phyloP scores from a whole-genome alignment of 2,113 vertebrate species.

The Grus americana region DNA sequence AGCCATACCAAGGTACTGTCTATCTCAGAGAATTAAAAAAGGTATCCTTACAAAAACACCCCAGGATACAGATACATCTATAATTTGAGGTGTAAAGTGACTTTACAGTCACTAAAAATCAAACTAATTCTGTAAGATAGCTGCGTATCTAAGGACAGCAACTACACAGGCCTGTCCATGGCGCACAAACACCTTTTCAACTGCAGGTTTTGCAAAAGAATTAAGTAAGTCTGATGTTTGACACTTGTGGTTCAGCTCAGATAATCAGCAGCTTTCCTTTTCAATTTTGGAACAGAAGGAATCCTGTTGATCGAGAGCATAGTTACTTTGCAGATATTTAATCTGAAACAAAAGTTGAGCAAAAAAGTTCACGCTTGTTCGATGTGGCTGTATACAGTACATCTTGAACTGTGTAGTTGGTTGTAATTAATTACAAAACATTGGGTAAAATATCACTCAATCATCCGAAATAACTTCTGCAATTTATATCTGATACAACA shows the following conservation, averaged over 20 bases:
- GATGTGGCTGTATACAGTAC: background rate
- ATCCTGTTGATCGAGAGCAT: background rate
- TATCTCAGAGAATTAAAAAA: background rate
- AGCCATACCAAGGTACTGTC: background rate
- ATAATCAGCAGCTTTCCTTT: background rate
- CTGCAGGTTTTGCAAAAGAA: background rate
- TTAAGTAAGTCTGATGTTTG: background rate
- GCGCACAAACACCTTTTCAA: background rate
- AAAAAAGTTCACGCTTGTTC: background rate
- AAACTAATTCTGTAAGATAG: background rate
- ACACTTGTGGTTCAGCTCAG: background rate
- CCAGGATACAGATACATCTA: background rate
- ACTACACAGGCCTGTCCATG: background rate
- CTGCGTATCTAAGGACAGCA: background rate
- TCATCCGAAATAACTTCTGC: background rate
- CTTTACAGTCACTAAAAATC: background rate
- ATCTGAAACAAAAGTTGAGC: background rate
- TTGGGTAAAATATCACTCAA: background rate
- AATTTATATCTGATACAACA: background rate
- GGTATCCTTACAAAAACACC: background rate
- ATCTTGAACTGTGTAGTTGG: background rate
- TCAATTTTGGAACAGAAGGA: background rate
- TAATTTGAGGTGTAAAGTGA: background rate
- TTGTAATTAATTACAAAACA: background rate
- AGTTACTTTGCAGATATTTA: background rate